A percentile compares a stretch with the other conserved stretches of the same genome.
phyloP scores from a whole-genome alignment of 2,113 vertebrate species.

The Daphoenositta chrysoptera region DNA sequence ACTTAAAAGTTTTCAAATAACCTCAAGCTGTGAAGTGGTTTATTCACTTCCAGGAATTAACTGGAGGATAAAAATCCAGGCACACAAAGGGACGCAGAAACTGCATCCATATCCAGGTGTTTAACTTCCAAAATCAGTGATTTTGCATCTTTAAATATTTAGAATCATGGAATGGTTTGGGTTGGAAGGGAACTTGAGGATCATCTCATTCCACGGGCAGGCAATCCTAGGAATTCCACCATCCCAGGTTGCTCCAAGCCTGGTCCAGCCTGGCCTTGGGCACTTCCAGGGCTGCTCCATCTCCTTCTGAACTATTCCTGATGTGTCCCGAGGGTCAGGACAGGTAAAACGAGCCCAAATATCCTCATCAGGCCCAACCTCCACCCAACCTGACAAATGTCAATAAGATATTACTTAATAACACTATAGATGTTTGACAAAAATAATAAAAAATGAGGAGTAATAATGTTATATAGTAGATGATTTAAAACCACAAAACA shows the following conservation, averaged over 20 bases:
- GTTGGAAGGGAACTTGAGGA: not conserved
- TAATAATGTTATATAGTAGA: too few species aligned
- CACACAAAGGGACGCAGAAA: not conserved
- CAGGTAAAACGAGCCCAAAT: not conserved
- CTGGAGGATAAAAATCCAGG: not conserved
- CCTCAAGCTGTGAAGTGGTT: not conserved
- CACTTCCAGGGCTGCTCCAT: not conserved
- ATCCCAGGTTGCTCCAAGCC: not conserved
- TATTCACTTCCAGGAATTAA: not conserved
- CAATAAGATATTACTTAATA: too few species aligned
- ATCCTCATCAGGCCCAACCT: not conserved
- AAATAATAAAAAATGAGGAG: too few species aligned
- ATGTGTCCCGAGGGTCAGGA: not conserved
- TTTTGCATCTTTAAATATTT: not conserved
- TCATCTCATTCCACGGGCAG: not conserved
- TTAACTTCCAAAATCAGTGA: not conserved
- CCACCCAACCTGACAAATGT: not conserved
- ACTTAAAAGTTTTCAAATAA: not conserved
- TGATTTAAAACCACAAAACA: too few species aligned
- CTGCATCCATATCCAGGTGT: not conserved
- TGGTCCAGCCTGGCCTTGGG: not conserved
- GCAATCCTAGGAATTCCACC: too few species aligned
- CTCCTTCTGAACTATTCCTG: not conserved
- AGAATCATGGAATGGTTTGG: not conserved
- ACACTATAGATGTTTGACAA: too few species aligned